A percentile compares a stretch with the other conserved stretches of the same genome.
Evolutionary conservation across 2,888 invertebrate genomes (phyloP).

Genomic region (Rhogogaster chlorosoma): DNA sequence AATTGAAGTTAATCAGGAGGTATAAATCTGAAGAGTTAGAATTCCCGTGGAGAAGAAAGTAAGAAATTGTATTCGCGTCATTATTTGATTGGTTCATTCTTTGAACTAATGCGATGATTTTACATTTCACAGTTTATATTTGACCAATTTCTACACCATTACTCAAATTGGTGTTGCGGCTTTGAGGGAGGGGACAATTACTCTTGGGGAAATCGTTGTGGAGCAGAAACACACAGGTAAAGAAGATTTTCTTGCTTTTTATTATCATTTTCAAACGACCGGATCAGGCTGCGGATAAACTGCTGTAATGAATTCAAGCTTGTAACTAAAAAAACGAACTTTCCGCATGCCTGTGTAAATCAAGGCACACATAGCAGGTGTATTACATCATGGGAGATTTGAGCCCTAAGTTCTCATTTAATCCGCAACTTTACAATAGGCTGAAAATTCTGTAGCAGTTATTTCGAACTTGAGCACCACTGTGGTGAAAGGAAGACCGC

Average conservation of each 20-base stretch:
- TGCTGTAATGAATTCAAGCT: conserved; percentile 25
- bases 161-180: conserved; percentile 72
- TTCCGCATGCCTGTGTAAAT: conserved; percentile 45
- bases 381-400: conserved; percentile 61
- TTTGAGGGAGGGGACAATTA: conserved; percentile 62
- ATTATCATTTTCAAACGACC: background rate
- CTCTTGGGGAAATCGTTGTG: conserved; percentile 71
- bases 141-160: conserved; percentile 68
- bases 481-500: conserved; percentile 67
- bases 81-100: background rate
- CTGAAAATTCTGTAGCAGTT: conserved; percentile 41
- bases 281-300: background rate
- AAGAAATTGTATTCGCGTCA: conserved; percentile 31
- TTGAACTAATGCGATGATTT: background rate
- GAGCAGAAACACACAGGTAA: conserved; percentile 60
- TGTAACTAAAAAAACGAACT: background rate
- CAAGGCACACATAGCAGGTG: conserved; percentile 56
- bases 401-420: conserved; percentile 55
- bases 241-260: background rate
- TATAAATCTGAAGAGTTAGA: conserved; percentile 62
- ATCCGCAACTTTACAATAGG: background rate
- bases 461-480: conserved; percentile 56
- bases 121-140: conserved; percentile 49
- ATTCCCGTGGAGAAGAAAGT: conserved; percentile 71
- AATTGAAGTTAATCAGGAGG: conserved; percentile 63